These are phyloP conservation scores for Ashinkailepas kermadecensis DNA, from an alignment of 2,888 invertebrate genomes.

Conservation along the genomic window DNA sequence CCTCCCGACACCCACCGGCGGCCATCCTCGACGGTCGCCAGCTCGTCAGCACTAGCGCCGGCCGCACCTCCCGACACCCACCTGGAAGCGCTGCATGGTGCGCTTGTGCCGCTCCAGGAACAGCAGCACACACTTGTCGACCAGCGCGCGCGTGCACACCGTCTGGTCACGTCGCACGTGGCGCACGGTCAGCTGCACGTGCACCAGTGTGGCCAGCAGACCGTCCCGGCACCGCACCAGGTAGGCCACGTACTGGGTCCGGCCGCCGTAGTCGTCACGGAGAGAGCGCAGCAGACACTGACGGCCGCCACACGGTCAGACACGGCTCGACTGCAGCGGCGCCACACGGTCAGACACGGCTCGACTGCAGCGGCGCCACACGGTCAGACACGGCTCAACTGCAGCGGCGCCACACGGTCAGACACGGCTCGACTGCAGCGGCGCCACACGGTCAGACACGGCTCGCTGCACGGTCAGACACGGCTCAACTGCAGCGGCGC, in stretches of 20 bases:
- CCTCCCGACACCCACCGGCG: too few relatives aligned
- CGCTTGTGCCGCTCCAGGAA: slow-evolving; percentile 72
- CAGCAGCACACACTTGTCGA: slow-evolving; percentile 65
- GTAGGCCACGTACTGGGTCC: slow-evolving; percentile 75
- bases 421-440: too few relatives aligned
- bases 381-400: too few relatives aligned
- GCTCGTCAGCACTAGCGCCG: too few relatives aligned
- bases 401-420: too few relatives aligned
- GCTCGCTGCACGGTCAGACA: too few relatives aligned
- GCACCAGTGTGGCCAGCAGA: slow-evolving; percentile 63
- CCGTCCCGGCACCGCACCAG: slow-evolving; percentile 71
- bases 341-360: too few relatives aligned
- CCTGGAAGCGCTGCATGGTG: slow-evolving; percentile 61
- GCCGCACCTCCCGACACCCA: slow-evolving; percentile 47
- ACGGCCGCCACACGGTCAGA: slow-evolving; percentile 50
- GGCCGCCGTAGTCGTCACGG: slow-evolving; percentile 63
- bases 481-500: slow-evolving; percentile 37
- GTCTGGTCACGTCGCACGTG: slow-evolving; percentile 62
- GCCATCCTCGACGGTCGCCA: too few relatives aligned
- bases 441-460: too few relatives aligned
- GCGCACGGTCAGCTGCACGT: slow-evolving; percentile 55
- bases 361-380: too few relatives aligned
- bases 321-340: too few relatives aligned
- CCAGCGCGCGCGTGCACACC: slow-evolving; percentile 63
- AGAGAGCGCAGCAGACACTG: slow-evolving; percentile 61